A percentile compares a stretch with the other conserved stretches of the same genome.
Conservation (phyloP, 2,113 vertebrate genomes). For the Dipodomys ordii region DNA sequence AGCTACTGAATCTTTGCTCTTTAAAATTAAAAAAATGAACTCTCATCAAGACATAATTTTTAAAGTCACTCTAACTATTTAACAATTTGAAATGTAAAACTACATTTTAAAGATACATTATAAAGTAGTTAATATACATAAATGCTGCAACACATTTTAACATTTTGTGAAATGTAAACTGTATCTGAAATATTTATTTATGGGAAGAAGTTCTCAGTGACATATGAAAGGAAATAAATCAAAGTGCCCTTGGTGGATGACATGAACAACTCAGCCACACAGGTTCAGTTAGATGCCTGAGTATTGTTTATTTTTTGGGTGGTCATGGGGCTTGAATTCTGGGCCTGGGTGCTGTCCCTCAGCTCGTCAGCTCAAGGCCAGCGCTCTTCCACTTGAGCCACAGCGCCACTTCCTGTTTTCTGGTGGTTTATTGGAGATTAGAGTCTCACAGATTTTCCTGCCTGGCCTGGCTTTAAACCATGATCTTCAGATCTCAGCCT, state of each 20-base stretch:
- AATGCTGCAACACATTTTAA: neutral
- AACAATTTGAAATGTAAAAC: slow-evolving; percentile 15
- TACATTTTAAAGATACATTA: slow-evolving; percentile 5
- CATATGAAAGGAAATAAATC: slow-evolving; percentile 28
- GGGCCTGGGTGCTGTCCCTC: too few species aligned
- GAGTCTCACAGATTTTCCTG: too few species aligned
- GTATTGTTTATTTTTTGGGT: too few species aligned
- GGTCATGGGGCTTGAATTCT: too few species aligned
- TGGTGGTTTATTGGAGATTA: too few species aligned
- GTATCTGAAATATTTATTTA: slow-evolving; percentile 52
- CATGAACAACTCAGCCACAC: neutral
- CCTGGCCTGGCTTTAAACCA: too few species aligned
- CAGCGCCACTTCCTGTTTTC: too few species aligned
- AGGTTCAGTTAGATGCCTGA: slow-evolving; percentile 11
- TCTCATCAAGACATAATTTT: slow-evolving; percentile 43
- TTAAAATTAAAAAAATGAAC: neutral
- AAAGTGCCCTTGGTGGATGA: neutral
- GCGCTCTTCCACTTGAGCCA: too few species aligned
- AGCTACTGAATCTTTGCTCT: neutral
- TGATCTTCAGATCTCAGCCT: too few species aligned
- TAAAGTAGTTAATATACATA: neutral
- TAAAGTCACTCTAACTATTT: slow-evolving; percentile 44
- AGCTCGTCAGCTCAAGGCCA: too few species aligned
- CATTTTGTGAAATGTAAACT: slow-evolving; percentile 32
- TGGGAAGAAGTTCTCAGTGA: slow-evolving; percentile 18